Evolutionary conservation across 2,888 invertebrate species (phyloP), one percentile per base, ranked within the genome.

Genomic region (Dioctria linearis): DNA sequence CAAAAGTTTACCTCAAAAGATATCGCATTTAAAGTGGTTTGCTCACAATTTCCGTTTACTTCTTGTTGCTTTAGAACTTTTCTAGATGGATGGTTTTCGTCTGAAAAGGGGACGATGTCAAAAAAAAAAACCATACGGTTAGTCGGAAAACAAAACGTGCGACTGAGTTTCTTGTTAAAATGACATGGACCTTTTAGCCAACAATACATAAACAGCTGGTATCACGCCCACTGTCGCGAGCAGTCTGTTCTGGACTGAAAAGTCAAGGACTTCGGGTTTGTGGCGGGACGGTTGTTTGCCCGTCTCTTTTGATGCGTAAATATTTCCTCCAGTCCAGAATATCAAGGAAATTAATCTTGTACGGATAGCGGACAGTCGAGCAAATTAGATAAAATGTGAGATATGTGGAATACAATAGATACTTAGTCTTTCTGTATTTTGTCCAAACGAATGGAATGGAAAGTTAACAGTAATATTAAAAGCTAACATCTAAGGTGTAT

Each of bases 231-330:
- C 51, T 37, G 51, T 39, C 51, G 57, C 59, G 42, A 13, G 39
- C 73, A 42, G 57, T 57, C 63, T 43, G 61, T 37, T 63, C 40
- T 57, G 43, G 11, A 3, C 9, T 9, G 37, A 79, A 78, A 79
- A 67, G 67, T 79, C 79, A 79, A 79, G 79, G 79, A 67, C 67
- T 67, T 67, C 79, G 25, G 40, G 79, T 59, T 67, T 46, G 25
- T 8, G 4, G 40, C 63, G 13, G 25, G 25, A 49, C 39, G 51
- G 40, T 37, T 37, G 63, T 42, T 43, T n/a, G 9, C 42, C 42
- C 61, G 42, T 43, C 61, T 46, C 57, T 73, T 73, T 25, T 39
- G 69, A 40, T 73, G 57, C 43, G 39, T 73, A 8, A 73, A 43
- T 57, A 54, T 6, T 46, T 46, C 49, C 49, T 9, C 49, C 8